Evolutionary conservation across 1,140 invertebrate genomes (phyloP).

Genomic region (Ylistrum balloti): DNA sequence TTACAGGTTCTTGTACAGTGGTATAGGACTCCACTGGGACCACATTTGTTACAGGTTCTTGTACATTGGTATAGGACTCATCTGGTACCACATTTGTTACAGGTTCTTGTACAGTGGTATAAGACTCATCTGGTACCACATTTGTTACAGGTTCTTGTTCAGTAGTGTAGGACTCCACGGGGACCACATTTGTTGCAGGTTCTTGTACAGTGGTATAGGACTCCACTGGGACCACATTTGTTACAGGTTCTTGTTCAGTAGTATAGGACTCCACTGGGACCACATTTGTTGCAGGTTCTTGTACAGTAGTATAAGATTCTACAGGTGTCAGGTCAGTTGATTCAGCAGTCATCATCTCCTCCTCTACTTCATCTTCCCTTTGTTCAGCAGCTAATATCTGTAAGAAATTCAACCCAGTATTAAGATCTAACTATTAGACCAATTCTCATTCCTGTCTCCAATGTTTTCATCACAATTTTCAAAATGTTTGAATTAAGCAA

Average conservation of each 20-base stretch:
- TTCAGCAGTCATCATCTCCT: neutral
- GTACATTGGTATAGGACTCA: neutral
- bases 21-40: constrained; percentile 41
- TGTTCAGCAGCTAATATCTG: constrained; percentile 14
- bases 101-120: neutral
- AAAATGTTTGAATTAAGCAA: too few species aligned
- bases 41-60: constrained; percentile 37
- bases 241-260: constrained; percentile 14
- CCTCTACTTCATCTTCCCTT: neutral
- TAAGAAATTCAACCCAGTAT: too few species aligned
- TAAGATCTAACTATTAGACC: too few species aligned
- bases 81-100: constrained; percentile 21
- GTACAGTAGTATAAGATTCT: constrained; percentile 8
- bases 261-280: constrained; percentile 33
- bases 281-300: constrained; percentile 2
- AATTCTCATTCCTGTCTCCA: too few species aligned
- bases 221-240: constrained; percentile 30
- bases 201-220: neutral
- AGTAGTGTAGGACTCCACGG: constrained; percentile 38
- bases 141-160: neutral
- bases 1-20: constrained; percentile 20
- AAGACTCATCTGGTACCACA: neutral
- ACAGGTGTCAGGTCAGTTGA: constrained; percentile 26
- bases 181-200: neutral
- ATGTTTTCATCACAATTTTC: too few species aligned